A percentile compares a stretch with the other conserved stretches of the same genome.
phyloP scores from a whole-genome alignment of 2,888 invertebrate species.

The Limenitis camilla region DNA sequence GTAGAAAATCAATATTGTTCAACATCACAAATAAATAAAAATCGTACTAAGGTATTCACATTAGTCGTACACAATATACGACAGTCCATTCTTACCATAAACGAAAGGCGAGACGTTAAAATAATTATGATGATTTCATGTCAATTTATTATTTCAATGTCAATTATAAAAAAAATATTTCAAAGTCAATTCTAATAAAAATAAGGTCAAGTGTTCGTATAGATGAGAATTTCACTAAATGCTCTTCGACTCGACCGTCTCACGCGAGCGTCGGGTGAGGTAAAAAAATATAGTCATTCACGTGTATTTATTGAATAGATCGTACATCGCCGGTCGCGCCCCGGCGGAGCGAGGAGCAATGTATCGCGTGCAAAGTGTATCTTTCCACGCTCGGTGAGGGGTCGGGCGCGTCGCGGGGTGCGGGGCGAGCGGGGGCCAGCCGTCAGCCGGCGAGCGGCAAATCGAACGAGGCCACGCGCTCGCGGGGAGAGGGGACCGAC shows the following conservation, averaged over 20 bases:
- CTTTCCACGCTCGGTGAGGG: conserved; percentile 57
- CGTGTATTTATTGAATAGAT: conserved; percentile 31
- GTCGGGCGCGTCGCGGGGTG: conserved; percentile 36
- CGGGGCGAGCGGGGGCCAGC: conserved; percentile 33
- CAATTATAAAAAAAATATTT: conserved; percentile 37
- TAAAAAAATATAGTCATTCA: conserved; percentile 33
- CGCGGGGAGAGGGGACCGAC: conserved; percentile 33
- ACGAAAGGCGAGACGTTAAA: conserved; percentile 63
- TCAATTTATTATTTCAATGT: conserved; percentile 35
- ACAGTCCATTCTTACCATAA: conserved; percentile 64
- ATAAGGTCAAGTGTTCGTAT: conserved; percentile 20
- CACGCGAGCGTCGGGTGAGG: conserved; percentile 33
- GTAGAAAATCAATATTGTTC: conserved; percentile 73
- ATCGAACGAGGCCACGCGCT: conserved; percentile 70
- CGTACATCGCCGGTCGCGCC: conserved; percentile 38
- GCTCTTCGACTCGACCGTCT: conserved; percentile 43
- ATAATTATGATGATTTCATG: conserved; percentile 45
- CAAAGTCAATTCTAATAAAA: conserved; percentile 43
- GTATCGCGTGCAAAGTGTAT: conserved; percentile 48
- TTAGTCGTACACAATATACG: conserved; percentile 65
- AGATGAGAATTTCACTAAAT: conserved; percentile 39
- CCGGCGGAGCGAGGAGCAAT: conserved; percentile 32
- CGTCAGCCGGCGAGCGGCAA: conserved; percentile 45
- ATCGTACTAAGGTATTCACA: conserved; percentile 72
- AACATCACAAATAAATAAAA: conserved; percentile 75